A percentile compares a stretch with the other conserved stretches of the same genome.
Conservation (phyloP, 2,797 vertebrate species). For the Siniperca scherzeri region DNA sequence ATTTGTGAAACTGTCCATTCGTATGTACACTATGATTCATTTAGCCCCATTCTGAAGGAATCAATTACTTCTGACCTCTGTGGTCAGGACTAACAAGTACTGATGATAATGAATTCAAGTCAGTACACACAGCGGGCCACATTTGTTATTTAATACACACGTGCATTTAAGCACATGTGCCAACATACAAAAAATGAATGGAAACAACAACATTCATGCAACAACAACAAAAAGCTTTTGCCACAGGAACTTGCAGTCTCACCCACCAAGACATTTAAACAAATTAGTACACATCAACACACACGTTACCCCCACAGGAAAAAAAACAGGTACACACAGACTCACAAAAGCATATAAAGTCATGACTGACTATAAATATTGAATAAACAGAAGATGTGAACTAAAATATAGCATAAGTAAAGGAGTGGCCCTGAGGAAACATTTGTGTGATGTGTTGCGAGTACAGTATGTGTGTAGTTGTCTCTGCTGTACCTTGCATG, state of each 20-base stretch:
- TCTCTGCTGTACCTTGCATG: neutral
- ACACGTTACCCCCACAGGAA: neutral
- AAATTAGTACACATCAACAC: neutral
- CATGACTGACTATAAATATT: neutral
- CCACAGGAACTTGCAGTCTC: neutral
- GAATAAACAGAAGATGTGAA: neutral
- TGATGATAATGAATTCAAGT: conserved; percentile 41
- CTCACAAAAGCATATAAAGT: neutral
- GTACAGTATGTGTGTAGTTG: neutral
- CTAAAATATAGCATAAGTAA: neutral
- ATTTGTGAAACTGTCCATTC: conserved; percentile 15
- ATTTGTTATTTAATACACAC: conserved; percentile 8
- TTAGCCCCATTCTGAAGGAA: conserved; percentile 30
- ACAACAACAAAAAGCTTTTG: neutral
- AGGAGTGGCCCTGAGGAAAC: neutral
- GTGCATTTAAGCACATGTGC: neutral
- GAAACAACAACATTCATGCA: neutral
- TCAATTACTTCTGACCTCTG: conserved; percentile 46
- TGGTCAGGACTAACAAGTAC: neutral
- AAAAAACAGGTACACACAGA: neutral
- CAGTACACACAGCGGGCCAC: neutral
- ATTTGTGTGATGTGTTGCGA: neutral
- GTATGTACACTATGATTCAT: neutral
- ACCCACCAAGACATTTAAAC: neutral
- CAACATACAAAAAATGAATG: neutral